Evolutionary conservation across 2,888 invertebrate genomes (phyloP).

Genomic region (Mesoligia furuncula): DNA sequence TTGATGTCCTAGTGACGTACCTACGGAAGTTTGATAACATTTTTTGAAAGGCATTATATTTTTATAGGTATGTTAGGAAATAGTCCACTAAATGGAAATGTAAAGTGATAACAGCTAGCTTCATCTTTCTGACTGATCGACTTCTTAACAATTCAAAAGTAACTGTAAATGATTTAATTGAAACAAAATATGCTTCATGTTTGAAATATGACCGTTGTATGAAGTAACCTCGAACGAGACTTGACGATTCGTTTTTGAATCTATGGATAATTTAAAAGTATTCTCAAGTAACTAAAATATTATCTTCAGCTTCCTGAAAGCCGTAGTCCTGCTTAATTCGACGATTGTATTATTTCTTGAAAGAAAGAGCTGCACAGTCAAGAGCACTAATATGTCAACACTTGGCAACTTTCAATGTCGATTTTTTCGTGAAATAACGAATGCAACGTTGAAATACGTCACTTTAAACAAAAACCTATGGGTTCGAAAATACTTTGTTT

Average conservation of each 20-base stretch:
- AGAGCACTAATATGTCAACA: too few species aligned
- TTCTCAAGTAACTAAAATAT: background rate
- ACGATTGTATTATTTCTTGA: background rate
- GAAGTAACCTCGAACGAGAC: background rate
- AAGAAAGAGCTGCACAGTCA: background rate
- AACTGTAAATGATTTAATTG: background rate
- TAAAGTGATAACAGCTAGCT: background rate
- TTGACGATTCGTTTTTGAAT: background rate
- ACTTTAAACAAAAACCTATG: too few species aligned
- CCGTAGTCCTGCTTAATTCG: background rate
- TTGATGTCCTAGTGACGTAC: background rate
- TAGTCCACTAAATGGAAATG: background rate
- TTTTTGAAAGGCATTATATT: background rate
- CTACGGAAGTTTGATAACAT: background rate
- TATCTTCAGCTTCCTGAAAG: background rate
- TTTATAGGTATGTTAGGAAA: background rate
- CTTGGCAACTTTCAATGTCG: too few species aligned
- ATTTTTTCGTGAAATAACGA: too few species aligned
- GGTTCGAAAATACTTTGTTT: too few species aligned
- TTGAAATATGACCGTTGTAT: background rate
- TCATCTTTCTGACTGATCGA: background rate
- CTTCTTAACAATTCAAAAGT: background rate
- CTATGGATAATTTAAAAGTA: background rate
- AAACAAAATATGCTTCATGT: background rate
- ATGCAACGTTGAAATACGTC: too few species aligned